Percentiles rank a stretch among this genome's conserved stretches.
Evolutionary conservation across 2,888 invertebrate species (phyloP).

Genomic region (Chelonus formosanus): DNA sequence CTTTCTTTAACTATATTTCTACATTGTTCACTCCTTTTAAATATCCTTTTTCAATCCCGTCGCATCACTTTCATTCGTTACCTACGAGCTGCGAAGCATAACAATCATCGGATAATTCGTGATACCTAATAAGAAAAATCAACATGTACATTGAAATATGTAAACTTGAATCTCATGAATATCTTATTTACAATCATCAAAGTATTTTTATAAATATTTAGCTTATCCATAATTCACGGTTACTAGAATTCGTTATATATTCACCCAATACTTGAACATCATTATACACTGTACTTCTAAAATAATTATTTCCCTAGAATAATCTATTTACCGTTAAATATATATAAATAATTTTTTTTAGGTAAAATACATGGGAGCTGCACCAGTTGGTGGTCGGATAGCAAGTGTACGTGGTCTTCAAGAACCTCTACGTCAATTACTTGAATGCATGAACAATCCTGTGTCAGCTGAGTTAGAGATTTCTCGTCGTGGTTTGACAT

Average conservation of each 20-base stretch:
- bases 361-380: constrained; percentile 85
- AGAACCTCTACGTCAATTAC: constrained; percentile 71
- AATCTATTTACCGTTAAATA: not conserved
- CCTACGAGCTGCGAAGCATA: constrained; percentile 46
- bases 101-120: constrained; percentile 35
- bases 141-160: constrained; percentile 36
- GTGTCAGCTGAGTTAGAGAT: constrained; percentile 59
- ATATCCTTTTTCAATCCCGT: constrained; percentile 4
- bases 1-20: too few relatives aligned
- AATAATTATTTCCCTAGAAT: not conserved
- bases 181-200: not conserved
- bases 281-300: too few relatives aligned
- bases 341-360: constrained; percentile 44
- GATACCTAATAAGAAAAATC: constrained; percentile 18
- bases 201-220: too few relatives aligned
- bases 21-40: too few relatives aligned
- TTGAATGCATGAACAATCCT: constrained; percentile 53
- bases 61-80: constrained; percentile 54
- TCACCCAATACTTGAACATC: too few relatives aligned
- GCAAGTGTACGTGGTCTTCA: constrained; percentile 86
- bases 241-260: too few relatives aligned
- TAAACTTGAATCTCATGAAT: not conserved
- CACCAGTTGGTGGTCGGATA: constrained; percentile 80
- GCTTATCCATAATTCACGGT: too few relatives aligned
- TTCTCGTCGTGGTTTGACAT: constrained; percentile 59